These are phyloP conservation scores for Lipotes vexillifer DNA, from an alignment of 2,113 vertebrate genomes.

Conservation along the genomic window DNA sequence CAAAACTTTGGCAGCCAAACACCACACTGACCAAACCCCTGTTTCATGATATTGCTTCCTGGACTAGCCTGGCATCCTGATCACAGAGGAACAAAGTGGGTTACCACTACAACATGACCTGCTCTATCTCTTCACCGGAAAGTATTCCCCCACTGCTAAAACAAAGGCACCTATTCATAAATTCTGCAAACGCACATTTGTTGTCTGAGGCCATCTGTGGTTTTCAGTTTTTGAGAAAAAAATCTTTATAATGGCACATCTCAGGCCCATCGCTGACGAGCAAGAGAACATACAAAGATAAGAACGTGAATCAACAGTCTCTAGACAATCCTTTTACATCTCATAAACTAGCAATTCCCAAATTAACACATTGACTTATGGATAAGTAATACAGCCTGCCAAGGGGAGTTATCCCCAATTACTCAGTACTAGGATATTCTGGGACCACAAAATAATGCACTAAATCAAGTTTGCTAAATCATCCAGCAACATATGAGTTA, in stretches of 20 bases:
- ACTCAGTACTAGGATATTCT: slow-evolving; percentile 13
- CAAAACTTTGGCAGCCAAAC: slow-evolving; percentile 9
- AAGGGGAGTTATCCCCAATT: slow-evolving; percentile 2
- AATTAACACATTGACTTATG: slow-evolving; percentile 60
- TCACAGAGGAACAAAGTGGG: background rate
- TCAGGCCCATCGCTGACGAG: background rate
- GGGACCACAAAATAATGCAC: background rate
- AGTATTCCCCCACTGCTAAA: background rate
- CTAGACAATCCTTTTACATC: background rate
- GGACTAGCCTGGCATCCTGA: background rate
- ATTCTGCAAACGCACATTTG: slow-evolving; percentile 18
- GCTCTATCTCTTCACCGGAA: slow-evolving; percentile 17
- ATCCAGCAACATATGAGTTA: background rate
- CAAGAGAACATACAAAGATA: background rate
- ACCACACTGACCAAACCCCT: background rate
- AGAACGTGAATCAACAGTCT: slow-evolving; percentile 20
- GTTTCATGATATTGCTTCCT: background rate
- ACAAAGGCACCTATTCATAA: background rate
- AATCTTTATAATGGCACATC: background rate
- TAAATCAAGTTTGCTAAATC: background rate
- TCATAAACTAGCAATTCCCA: slow-evolving; percentile 62
- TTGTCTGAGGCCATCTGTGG: background rate
- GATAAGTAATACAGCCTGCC: slow-evolving; percentile 35
- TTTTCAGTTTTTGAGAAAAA: background rate
- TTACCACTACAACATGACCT: background rate